Evolutionary conservation across 1,140 invertebrate genomes (phyloP), one percentile per base, ranked within the genome.

Genomic region (Atopsyche davidsoni): DNA sequence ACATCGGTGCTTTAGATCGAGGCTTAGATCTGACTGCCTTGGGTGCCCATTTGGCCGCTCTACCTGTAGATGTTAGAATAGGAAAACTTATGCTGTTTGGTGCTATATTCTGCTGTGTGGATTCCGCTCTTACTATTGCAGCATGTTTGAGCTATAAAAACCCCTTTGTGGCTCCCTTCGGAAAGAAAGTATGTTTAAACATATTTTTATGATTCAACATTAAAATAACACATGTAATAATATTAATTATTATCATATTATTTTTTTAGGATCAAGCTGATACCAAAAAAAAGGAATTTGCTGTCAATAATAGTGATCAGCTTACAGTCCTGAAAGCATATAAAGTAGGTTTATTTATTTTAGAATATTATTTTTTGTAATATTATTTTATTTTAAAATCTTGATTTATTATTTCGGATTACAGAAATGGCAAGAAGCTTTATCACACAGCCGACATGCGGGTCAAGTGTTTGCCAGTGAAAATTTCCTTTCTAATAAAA

Each of bases 51-150:
- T 70, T 98, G 18, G 82, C 92, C 1, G 83, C 92, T 13, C 67
- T 98, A 24, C 92, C 94, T 0, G 82, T 98, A 1, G 93, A 97
- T 61, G 93, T 92, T 1, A 68, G 87, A 58, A 85, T 93, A 46
- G 90, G 89, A 13, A 92, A 95, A 72, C 76, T 96, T 61, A 86
- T 97, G 70, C 64, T 97, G 1, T 92, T 89, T 60, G 89, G 92
- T 1, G 83, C 92, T 14, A 89, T 96, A 42, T 87, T 98, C 58
- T 90, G 89, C 60, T 97, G 94, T 66, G 75, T 98, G 2, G 92
- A 96, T 70, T 93, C 93, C 1, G 83, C 94, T 0, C 71, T 98
- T 1, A 96, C 92, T 6, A 91, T 98, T 62, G 92, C 92, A 1
- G 89, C 92, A 28, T 86, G 83, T 63, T 70, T 98, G 3, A 87